Percentiles rank a stretch among this genome's conserved stretches.
Conservation (phyloP, 2,113 vertebrate species). For the Pteruthius melanotis region DNA sequence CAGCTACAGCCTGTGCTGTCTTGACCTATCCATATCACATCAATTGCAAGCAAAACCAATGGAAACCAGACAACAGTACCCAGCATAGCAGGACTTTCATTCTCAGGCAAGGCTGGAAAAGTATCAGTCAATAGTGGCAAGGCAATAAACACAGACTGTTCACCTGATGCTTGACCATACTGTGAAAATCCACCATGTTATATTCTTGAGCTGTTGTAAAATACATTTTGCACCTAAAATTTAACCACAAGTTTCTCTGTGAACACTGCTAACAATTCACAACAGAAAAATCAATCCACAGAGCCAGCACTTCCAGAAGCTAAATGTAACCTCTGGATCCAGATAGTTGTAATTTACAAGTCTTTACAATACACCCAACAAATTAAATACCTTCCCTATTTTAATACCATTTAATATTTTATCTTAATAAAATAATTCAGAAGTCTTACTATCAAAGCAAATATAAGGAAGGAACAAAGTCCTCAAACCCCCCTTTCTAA, state of each 20-base stretch:
- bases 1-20: not conserved
- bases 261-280: not conserved
- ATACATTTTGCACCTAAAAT: not conserved
- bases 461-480: not conserved
- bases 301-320: not conserved
- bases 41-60: not conserved
- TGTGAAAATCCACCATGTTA: not conserved
- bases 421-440: not conserved
- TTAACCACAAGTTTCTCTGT: not conserved
- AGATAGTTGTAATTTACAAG: not conserved
- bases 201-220: not conserved
- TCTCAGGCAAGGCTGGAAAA: not conserved
- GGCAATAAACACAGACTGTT: not conserved
- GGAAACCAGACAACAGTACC: not conserved
- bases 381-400: not conserved
- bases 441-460: not conserved
- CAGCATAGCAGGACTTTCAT: not conserved
- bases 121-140: not conserved
- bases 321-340: not conserved
- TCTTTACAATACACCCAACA: not conserved
- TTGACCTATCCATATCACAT: not conserved
- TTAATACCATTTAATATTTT: not conserved
- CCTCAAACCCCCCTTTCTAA: not conserved
- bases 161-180: not conserved
- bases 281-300: not conserved